phyloP scores from a whole-genome alignment of 2,888 invertebrate species.

The Phengaris arion region DNA sequence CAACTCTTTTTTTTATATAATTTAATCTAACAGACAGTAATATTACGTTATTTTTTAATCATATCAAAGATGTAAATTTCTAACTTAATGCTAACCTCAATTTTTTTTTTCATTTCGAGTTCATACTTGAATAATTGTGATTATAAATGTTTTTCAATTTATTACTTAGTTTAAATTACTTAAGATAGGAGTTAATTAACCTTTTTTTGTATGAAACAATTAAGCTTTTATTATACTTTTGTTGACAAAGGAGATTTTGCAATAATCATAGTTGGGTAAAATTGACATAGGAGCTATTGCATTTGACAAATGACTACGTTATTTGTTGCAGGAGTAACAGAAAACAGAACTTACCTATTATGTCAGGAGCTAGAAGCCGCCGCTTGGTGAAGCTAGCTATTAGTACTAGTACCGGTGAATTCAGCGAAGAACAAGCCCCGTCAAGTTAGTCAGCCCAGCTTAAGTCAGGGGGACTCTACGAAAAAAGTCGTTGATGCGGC shows the following conservation, averaged over 20 bases:
- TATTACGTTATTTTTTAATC: slow-evolving; percentile 3
- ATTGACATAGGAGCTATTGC: slow-evolving; percentile 18
- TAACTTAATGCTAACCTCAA: slow-evolving; percentile 19
- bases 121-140: slow-evolving; percentile 21
- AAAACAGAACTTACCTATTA: slow-evolving; percentile 4
- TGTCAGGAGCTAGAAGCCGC: slow-evolving; percentile 20
- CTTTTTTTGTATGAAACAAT: slow-evolving; percentile 18
- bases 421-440: slow-evolving; percentile 17
- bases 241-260: slow-evolving; percentile 20
- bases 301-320: slow-evolving; percentile 20
- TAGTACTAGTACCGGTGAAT: slow-evolving; percentile 21
- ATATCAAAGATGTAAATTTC: slow-evolving; percentile 45
- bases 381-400: slow-evolving; percentile 20
- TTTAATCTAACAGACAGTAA: slow-evolving; percentile 10
- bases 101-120: not conserved
- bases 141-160: slow-evolving; percentile 20
- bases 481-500: slow-evolving; percentile 14
- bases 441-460: slow-evolving; percentile 8
- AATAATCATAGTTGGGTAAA: slow-evolving; percentile 21
- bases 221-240: slow-evolving; percentile 11
- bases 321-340: slow-evolving; percentile 20
- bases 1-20: slow-evolving; percentile 8
- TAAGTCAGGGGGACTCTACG: slow-evolving; percentile 18
- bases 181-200: slow-evolving; percentile 18
- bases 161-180: slow-evolving; percentile 16